Evolutionary conservation across 2,888 invertebrate genomes (phyloP).

Genomic region (Amorpha juglandis): DNA sequence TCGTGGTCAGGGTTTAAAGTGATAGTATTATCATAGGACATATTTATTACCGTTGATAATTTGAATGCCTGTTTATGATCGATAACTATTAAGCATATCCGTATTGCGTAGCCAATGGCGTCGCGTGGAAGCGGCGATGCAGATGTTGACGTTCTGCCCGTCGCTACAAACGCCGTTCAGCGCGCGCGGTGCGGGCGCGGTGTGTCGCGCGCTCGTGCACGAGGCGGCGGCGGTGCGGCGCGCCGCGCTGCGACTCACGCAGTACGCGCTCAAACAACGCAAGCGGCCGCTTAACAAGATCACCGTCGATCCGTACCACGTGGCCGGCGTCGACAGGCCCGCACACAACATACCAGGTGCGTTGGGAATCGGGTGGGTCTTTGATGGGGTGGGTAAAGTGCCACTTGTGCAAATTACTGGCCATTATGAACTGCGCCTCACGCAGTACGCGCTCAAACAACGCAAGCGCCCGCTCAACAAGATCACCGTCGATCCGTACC

Average conservation of each 20-base stretch:
- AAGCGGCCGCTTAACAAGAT: slow-evolving; percentile 66
- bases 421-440: too few relatives aligned
- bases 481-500: too few relatives aligned
- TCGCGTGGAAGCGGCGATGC: slow-evolving; percentile 89
- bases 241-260: slow-evolving; percentile 85
- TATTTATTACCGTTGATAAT: too few relatives aligned
- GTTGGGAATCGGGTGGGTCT: too few relatives aligned
- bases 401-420: too few relatives aligned
- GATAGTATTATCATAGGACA: too few relatives aligned
- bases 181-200: slow-evolving; percentile 85
- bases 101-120: slow-evolving; percentile 89
- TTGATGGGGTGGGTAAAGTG: too few relatives aligned
- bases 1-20: too few relatives aligned
- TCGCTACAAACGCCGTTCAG: slow-evolving; percentile 89
- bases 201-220: slow-evolving; percentile 87
- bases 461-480: too few relatives aligned
- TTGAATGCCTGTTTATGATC: too few relatives aligned
- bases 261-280: slow-evolving; percentile 88
- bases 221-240: slow-evolving; percentile 93
- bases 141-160: slow-evolving; percentile 88
- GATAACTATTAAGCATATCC: too few relatives aligned
- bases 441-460: too few relatives aligned
- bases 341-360: slow-evolving; percentile 66
- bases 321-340: slow-evolving; percentile 65
- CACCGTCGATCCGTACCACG: slow-evolving; percentile 81